A percentile compares a stretch with the other conserved stretches of the same genome.
Conservation (phyloP, 1,140 invertebrate genomes). For the Gerris buenoi region DNA sequence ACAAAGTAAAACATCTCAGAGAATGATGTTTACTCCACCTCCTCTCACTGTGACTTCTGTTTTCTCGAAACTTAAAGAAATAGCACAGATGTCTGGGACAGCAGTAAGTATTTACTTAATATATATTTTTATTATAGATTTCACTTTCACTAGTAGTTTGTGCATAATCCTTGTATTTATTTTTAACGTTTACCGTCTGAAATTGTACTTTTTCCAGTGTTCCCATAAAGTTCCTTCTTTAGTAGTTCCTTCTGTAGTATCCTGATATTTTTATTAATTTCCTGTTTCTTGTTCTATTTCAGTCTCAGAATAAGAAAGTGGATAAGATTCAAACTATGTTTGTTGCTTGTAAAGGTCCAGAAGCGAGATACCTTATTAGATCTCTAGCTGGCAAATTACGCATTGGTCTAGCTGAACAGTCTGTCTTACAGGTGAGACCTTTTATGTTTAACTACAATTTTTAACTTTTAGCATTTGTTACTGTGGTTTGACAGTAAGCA, state of each 20-base stretch:
- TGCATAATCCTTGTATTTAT: too few species aligned
- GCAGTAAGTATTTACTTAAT: slow-evolving; percentile 40
- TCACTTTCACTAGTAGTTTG: too few species aligned
- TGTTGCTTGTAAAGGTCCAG: slow-evolving; percentile 77
- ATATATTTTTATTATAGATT: too few species aligned
- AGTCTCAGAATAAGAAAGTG: slow-evolving; percentile 75
- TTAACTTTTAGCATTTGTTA: too few species aligned
- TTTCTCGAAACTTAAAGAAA: slow-evolving; percentile 75
- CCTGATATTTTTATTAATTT: too few species aligned
- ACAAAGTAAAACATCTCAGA: slow-evolving; percentile 72
- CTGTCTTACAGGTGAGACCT: slow-evolving; percentile 69
- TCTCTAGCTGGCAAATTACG: slow-evolving; percentile 86
- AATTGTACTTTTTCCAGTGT: too few species aligned
- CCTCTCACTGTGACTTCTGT: slow-evolving; percentile 51
- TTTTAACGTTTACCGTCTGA: too few species aligned
- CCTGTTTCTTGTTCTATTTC: slow-evolving; percentile 25
- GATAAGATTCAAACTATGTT: slow-evolving; percentile 83
- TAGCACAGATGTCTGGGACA: slow-evolving; percentile 73
- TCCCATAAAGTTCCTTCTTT: too few species aligned
- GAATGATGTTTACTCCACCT: slow-evolving; percentile 68
- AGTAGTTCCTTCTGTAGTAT: too few species aligned
- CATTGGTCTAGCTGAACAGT: slow-evolving; percentile 94
- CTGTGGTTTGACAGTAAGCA: too few species aligned
- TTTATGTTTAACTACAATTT: too few species aligned
- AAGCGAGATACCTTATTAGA: slow-evolving; percentile 84